Evolutionary conservation across 2,888 invertebrate genomes (phyloP).

Genomic region (Rosalia funebris): DNA sequence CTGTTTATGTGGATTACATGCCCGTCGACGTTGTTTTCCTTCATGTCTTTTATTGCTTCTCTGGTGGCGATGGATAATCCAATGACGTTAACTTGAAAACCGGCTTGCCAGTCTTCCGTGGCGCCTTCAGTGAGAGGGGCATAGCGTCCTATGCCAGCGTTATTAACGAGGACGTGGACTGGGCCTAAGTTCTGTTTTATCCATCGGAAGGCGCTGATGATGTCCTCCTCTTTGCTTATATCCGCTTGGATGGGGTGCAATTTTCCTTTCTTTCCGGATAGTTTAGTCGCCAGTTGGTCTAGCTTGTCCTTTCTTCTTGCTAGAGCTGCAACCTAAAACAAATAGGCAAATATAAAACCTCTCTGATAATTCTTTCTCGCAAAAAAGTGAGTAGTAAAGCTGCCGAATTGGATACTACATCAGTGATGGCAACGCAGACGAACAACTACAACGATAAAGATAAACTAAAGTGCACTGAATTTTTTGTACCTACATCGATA

Average conservation of each 20-base stretch:
- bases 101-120: constrained; percentile 41
- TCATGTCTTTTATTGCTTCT: constrained; percentile 40
- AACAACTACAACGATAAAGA: too few species aligned
- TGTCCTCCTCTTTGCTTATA: constrained; percentile 48
- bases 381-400: too few species aligned
- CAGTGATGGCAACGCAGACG: too few species aligned
- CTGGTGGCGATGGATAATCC: constrained; percentile 24
- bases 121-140: constrained; percentile 39
- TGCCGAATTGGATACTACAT: too few species aligned
- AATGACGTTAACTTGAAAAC: constrained; percentile 31
- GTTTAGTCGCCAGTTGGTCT: constrained; percentile 37
- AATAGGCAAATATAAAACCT: too few species aligned
- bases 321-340: constrained; percentile 34
- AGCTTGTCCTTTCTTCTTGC: constrained; percentile 47
- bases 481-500: too few species aligned
- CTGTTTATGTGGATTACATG: constrained; percentile 44
- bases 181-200: constrained; percentile 48
- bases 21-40: constrained; percentile 33
- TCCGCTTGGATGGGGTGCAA: constrained; percentile 45
- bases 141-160: constrained; percentile 41
- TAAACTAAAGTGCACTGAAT: too few species aligned
- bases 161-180: constrained; percentile 49
- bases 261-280: constrained; percentile 43
- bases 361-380: too few species aligned
- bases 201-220: constrained; percentile 48